Conservation (phyloP, 1,140 invertebrate species). For the Drosophila fuyamai region DNA sequence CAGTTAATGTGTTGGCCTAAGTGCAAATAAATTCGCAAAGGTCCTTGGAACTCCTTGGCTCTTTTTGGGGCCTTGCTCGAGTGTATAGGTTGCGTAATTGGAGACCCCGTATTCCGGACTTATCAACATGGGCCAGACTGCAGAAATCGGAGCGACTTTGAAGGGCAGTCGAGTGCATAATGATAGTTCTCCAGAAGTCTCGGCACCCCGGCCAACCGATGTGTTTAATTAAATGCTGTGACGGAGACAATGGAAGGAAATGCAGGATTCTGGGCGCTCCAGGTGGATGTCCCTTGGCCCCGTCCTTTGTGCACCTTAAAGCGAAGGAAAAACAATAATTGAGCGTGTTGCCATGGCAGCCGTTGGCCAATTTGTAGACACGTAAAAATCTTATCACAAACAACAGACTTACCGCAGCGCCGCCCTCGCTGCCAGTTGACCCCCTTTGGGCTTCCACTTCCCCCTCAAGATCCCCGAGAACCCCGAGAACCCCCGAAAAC, state of each 20-base stretch:
- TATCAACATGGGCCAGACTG: constrained; percentile 43
- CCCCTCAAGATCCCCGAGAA: too few species aligned
- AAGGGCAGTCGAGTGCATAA: constrained; percentile 35
- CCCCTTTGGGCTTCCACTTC: not conserved
- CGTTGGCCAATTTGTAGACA: constrained; percentile 72
- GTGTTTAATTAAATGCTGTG: constrained; percentile 52
- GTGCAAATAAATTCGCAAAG: not conserved
- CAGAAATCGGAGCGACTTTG: constrained; percentile 12
- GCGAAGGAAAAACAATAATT: constrained; percentile 25
- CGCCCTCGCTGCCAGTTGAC: not conserved
- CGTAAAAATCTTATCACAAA: constrained; percentile 77
- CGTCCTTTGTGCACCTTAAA: not conserved
- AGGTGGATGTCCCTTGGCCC: not conserved
- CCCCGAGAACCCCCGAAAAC: too few species aligned
- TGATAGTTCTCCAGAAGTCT: not conserved
- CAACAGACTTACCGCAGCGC: constrained; percentile 40
- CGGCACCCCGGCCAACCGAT: not conserved
- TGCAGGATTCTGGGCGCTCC: too few species aligned
- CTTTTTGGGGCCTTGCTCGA: not conserved
- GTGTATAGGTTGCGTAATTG: constrained; percentile 16
- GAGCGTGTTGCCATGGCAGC: constrained; percentile 32
- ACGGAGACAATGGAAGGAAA: not conserved
- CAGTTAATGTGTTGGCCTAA: not conserved
- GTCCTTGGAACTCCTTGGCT: not conserved
- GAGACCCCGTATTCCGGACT: constrained; percentile 12